Conservation (phyloP, 2,888 invertebrate genomes). For the Carabus problematicus region DNA sequence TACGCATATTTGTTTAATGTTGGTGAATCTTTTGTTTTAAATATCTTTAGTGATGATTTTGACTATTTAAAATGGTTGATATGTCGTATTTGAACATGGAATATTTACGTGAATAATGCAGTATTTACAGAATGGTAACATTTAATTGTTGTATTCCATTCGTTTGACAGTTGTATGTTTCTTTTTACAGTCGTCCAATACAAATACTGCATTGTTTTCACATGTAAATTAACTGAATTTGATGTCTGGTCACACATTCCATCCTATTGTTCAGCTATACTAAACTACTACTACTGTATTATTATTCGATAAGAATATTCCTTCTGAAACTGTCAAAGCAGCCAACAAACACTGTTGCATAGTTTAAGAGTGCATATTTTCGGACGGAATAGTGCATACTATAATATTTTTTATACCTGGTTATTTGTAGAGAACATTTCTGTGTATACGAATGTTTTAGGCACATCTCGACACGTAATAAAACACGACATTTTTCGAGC, state of each 20-base stretch:
- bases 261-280: conserved; percentile 33
- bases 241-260: conserved; percentile 23
- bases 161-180: not conserved
- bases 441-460: conserved; percentile 36
- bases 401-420: conserved; percentile 41
- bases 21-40: not conserved
- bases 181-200: not conserved
- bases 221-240: not conserved
- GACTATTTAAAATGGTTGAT: not conserved
- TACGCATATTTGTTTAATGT: too few relatives aligned
- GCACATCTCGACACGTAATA: conserved; percentile 1
- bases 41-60: not conserved
- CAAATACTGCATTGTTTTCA: conserved; percentile 17
- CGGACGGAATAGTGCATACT: conserved; percentile 35
- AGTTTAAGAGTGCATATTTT: conserved; percentile 36
- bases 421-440: conserved; percentile 33
- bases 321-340: conserved; percentile 37
- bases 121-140: not conserved
- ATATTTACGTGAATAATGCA: not conserved
- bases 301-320: conserved; percentile 29
- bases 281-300: too few relatives aligned
- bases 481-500: too few relatives aligned
- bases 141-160: not conserved
- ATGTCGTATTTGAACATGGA: not conserved
- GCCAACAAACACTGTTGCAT: conserved; percentile 10